A percentile compares a stretch with the other conserved stretches of the same genome.
Evolutionary conservation across 1,140 invertebrate species (phyloP).

Genomic region (Neuroterus valhalla): DNA sequence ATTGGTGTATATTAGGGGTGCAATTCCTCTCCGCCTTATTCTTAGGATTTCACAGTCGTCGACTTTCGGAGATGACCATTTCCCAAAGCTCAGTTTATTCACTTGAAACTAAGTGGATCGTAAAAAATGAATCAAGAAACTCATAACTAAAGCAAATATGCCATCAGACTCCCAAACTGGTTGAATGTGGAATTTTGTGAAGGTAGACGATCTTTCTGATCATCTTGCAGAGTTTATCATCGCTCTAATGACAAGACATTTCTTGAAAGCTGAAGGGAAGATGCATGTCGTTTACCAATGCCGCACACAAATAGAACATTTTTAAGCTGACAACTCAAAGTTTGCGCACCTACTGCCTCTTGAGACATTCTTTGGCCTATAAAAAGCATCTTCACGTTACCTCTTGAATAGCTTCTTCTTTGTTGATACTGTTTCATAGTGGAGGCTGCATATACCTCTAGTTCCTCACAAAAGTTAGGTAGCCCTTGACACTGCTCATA

Average conservation of each 20-base stretch:
- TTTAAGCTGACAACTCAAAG: slow-evolving; percentile 53
- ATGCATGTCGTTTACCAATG: slow-evolving; percentile 49
- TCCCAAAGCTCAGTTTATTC: too few relatives aligned
- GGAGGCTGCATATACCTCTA: slow-evolving; percentile 3
- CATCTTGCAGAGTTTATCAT: slow-evolving; percentile 56
- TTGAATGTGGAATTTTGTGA: slow-evolving; percentile 37
- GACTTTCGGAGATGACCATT: slow-evolving; percentile 6
- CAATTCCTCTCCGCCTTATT: background rate
- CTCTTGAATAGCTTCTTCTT: slow-evolving; percentile 25
- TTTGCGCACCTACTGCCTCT: slow-evolving; percentile 43
- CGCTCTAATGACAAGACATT: slow-evolving; percentile 46
- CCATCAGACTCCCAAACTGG: background rate
- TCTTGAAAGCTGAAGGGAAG: slow-evolving; percentile 44
- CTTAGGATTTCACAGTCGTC: background rate
- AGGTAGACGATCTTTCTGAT: slow-evolving; percentile 44
- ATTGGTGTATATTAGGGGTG: background rate
- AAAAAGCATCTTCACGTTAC: slow-evolving; percentile 33
- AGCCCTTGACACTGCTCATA: slow-evolving; percentile 22
- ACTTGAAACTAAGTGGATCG: too few relatives aligned
- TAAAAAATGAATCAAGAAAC: too few relatives aligned
- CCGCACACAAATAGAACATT: slow-evolving; percentile 36
- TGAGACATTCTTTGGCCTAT: slow-evolving; percentile 39
- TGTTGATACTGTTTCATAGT: slow-evolving; percentile 29
- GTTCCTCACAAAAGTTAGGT: slow-evolving; percentile 32
- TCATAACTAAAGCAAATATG: background rate